phyloP scores from a whole-genome alignment of 2,888 invertebrate genomes.

The Agonopterix alstromeriana region DNA sequence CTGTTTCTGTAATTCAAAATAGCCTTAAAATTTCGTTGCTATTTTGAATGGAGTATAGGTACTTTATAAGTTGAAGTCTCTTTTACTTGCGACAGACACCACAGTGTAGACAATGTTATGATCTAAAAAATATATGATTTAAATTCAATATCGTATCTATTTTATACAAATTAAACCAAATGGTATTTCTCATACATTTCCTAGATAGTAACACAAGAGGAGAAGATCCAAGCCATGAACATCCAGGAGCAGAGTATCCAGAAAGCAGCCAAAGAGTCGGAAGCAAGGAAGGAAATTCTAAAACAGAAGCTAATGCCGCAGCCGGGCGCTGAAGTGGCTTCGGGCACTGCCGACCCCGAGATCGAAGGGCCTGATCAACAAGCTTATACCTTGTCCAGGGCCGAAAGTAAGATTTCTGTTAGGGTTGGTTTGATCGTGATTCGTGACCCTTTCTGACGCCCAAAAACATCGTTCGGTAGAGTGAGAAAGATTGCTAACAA shows the following conservation, averaged over 20 bases:
- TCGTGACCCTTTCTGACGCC: too few relatives aligned
- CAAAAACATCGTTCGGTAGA: too few relatives aligned
- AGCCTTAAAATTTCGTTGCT: too few relatives aligned
- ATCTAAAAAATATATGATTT: too few relatives aligned
- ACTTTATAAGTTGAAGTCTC: too few relatives aligned
- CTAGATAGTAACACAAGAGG: conserved; percentile 56
- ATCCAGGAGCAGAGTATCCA: conserved; percentile 76
- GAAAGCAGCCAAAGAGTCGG: conserved; percentile 74
- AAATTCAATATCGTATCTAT: too few relatives aligned
- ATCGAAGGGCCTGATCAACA: conserved; percentile 74
- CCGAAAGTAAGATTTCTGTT: conserved; percentile 41
- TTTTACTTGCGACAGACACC: too few relatives aligned
- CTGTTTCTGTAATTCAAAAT: too few relatives aligned
- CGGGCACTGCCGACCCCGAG: conserved; percentile 57
- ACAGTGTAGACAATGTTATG: too few relatives aligned
- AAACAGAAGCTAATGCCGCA: conserved; percentile 57
- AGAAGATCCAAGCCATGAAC: conserved; percentile 45
- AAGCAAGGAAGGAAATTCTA: conserved; percentile 70
- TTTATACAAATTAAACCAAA: neutral
- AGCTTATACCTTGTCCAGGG: conserved; percentile 52
- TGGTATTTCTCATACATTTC: neutral
- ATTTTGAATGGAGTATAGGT: too few relatives aligned
- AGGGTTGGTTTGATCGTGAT: neutral
- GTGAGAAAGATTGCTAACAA: too few relatives aligned
- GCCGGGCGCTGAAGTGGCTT: conserved; percentile 49